A percentile compares a stretch with the other conserved stretches of the same genome.
phyloP scores from a whole-genome alignment of 2,888 invertebrate genomes.

The Epistrophe grossulariae region DNA sequence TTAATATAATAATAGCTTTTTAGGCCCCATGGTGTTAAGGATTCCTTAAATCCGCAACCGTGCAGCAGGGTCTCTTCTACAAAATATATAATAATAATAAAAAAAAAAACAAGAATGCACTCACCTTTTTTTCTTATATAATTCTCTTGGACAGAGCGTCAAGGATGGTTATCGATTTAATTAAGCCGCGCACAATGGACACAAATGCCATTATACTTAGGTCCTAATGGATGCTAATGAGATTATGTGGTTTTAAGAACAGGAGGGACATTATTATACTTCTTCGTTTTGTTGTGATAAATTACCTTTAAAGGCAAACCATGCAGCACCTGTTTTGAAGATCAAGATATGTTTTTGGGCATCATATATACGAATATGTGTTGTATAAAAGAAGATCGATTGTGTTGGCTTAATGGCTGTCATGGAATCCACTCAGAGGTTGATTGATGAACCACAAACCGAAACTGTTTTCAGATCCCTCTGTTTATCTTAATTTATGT shows the following conservation, averaged over 20 bases:
- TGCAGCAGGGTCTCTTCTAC: conserved; percentile 19
- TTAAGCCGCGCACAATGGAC: conserved; percentile 74
- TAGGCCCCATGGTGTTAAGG: conserved; percentile 66
- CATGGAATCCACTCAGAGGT: conserved; percentile 66
- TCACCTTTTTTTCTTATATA: neutral
- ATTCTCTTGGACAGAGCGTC: neutral
- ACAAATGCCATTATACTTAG: conserved; percentile 73
- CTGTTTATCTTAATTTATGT: conserved; percentile 5
- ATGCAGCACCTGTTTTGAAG: conserved; percentile 71
- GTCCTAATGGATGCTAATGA: conserved; percentile 76
- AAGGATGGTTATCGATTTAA: conserved; percentile 71
- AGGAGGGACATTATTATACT: conserved; percentile 4
- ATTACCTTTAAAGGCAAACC: conserved; percentile 45
- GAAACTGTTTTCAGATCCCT: conserved; percentile 34
- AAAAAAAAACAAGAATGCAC: conserved; percentile 1
- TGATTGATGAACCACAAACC: conserved; percentile 65
- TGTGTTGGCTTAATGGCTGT: conserved; percentile 72
- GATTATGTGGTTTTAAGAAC: conserved; percentile 65
- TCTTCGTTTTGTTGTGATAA: conserved; percentile 66
- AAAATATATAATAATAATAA: conserved; percentile 5
- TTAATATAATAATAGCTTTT: conserved; percentile 46
- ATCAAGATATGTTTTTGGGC: conserved; percentile 58
- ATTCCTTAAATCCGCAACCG: conserved; percentile 64
- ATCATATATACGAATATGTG: neutral
- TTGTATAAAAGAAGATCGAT: conserved; percentile 61